A percentile compares a stretch with the other conserved stretches of the same genome.
phyloP scores from a whole-genome alignment of 2,113 vertebrate genomes.

The Lagopus muta region DNA sequence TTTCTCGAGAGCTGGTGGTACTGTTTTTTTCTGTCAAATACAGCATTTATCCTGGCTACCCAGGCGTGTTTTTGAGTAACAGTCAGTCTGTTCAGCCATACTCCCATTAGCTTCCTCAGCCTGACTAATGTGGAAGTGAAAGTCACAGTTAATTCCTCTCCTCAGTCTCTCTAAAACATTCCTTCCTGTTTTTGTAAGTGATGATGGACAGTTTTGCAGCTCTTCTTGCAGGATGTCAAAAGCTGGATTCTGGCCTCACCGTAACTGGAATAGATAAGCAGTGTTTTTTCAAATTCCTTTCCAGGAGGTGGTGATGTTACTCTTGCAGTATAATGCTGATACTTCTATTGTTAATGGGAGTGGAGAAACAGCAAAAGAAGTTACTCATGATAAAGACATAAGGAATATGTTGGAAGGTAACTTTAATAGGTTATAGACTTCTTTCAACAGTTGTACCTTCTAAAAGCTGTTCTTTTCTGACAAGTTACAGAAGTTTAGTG shows the following conservation, averaged over 20 bases:
- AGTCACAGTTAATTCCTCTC: neutral
- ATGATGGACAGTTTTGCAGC: neutral
- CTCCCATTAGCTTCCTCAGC: neutral
- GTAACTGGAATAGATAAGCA: neutral
- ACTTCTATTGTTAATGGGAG: conserved; percentile 88
- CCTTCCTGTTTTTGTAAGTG: conserved; percentile 13
- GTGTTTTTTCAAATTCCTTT: conserved; percentile 49
- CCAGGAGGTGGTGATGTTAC: conserved; percentile 91
- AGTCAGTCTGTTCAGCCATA: neutral
- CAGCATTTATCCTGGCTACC: neutral
- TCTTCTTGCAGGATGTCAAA: neutral
- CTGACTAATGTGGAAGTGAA: neutral
- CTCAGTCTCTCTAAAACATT: conserved; percentile 10
- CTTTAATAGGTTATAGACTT: neutral
- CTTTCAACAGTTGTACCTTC: neutral
- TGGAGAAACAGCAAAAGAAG: conserved; percentile 89
- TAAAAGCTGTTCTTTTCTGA: neutral
- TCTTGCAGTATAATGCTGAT: conserved; percentile 87
- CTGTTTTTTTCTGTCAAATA: neutral
- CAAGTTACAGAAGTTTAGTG: neutral
- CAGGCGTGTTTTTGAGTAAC: neutral
- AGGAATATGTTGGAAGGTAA: conserved; percentile 93
- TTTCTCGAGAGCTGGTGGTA: neutral
- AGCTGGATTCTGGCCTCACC: neutral
- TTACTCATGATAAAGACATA: conserved; percentile 92